Percentiles rank a stretch among this genome's conserved stretches.
phyloP scores from a whole-genome alignment of 2,888 invertebrate species.

The Xylota segnis region DNA sequence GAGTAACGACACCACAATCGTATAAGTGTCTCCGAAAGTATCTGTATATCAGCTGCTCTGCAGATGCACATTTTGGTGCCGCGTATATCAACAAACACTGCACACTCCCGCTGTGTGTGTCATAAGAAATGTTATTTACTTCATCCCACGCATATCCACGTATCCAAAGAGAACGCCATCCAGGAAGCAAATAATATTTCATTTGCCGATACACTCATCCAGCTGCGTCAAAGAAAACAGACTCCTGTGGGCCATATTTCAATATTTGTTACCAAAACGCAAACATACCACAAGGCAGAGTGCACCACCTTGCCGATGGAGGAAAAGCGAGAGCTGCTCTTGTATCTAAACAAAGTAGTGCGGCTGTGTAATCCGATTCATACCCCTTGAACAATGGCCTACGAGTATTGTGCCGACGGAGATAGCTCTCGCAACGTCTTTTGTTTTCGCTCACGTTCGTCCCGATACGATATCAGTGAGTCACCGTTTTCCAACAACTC shows the following conservation, averaged over 20 bases:
- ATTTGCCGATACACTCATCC: constrained; percentile 36
- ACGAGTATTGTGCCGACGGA: not conserved
- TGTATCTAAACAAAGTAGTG: not conserved
- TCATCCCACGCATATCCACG: constrained; percentile 2
- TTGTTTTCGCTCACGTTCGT: not conserved
- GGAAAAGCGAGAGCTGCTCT: not conserved
- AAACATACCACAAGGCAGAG: not conserved
- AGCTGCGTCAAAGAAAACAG: constrained; percentile 58
- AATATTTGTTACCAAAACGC: constrained; percentile 27
- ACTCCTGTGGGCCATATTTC: not conserved
- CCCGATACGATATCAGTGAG: not conserved
- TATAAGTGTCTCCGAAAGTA: no score
- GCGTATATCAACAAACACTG: not conserved
- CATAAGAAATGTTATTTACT: not conserved
- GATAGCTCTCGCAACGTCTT: no score
- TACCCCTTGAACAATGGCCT: constrained; percentile 36
- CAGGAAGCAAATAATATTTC: constrained; percentile 38
- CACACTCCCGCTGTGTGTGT: constrained; percentile 9
- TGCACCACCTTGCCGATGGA: no score
- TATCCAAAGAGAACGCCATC: not conserved
- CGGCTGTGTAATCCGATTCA: not conserved
- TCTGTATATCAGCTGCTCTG: no score
- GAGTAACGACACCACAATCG: no score
- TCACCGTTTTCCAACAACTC: not conserved
- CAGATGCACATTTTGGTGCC: not conserved